phyloP scores from a whole-genome alignment of 2,888 invertebrate species.

The Aleiodes leptofemur region DNA sequence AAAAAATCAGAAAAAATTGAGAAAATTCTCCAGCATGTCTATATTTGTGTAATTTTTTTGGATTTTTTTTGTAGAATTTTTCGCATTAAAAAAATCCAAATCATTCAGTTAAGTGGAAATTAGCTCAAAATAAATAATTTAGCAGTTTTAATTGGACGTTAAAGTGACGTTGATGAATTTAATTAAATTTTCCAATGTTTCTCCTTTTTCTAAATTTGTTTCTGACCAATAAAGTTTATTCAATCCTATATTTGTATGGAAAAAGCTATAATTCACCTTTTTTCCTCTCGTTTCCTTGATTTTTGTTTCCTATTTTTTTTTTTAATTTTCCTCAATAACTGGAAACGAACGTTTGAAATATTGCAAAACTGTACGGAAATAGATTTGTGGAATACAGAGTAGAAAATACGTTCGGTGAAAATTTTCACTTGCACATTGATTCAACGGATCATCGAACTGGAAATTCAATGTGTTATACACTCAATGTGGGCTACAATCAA shows the following conservation, averaged over 20 bases:
- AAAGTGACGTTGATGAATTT: constrained; percentile 17
- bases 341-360: neutral
- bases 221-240: neutral
- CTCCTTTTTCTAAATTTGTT: neutral
- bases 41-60: too few species aligned
- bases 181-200: neutral
- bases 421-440: constrained; percentile 26
- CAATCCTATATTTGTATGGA: neutral
- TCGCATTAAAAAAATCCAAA: too few species aligned
- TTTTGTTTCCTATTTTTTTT: too few species aligned
- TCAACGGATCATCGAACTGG: constrained; percentile 38
- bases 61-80: too few species aligned
- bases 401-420: constrained; percentile 24
- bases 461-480: constrained; percentile 30
- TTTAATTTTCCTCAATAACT: neutral
- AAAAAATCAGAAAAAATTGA: too few species aligned
- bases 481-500: constrained; percentile 26
- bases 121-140: constrained; percentile 1
- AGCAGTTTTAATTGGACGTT: constrained; percentile 11
- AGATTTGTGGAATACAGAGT: constrained; percentile 38
- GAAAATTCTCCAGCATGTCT: too few species aligned
- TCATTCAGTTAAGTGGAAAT: neutral
- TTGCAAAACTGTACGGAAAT: constrained; percentile 38
- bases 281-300: neutral
- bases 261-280: neutral